These are phyloP conservation scores for Osmerus mordax DNA, from an alignment of 2,113 vertebrate species.

Conservation along the genomic window DNA sequence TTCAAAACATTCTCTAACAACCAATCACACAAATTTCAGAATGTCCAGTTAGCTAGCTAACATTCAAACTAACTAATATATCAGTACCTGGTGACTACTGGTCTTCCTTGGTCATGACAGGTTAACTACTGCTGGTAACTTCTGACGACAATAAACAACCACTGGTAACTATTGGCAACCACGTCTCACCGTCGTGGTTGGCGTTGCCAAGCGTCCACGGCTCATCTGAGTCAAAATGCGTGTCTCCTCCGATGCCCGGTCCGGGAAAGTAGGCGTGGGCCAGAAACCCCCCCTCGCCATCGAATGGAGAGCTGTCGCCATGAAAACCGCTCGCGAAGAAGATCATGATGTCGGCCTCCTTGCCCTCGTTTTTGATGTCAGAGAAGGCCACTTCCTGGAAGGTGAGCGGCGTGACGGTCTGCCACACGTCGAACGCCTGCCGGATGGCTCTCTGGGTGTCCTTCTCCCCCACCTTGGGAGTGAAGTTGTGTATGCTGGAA, in stretches of 20 bases:
- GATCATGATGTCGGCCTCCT: slow-evolving; percentile 98
- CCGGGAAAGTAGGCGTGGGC: slow-evolving; percentile 98
- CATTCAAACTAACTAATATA: too few relatives aligned
- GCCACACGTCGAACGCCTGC: slow-evolving; percentile 97
- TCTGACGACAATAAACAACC: not conserved
- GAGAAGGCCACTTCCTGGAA: slow-evolving; percentile 97
- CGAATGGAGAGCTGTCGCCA: slow-evolving; percentile 95
- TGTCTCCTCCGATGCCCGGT: slow-evolving; percentile 95
- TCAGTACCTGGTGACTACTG: too few relatives aligned
- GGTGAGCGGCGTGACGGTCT: slow-evolving; percentile 91
- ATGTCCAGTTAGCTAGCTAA: too few relatives aligned
- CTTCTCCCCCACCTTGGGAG: slow-evolving; percentile 93
- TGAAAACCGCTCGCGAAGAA: slow-evolving; percentile 99
- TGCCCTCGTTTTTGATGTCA: slow-evolving; percentile 92
- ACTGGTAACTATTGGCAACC: not conserved
- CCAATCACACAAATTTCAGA: too few relatives aligned
- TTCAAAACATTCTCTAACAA: too few relatives aligned
- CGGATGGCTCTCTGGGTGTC: slow-evolving; percentile 94
- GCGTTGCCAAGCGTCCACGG: slow-evolving; percentile 95
- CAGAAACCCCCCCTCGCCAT: slow-evolving; percentile 95
- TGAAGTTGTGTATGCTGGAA: slow-evolving; percentile 94
- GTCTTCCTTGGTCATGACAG: too few relatives aligned
- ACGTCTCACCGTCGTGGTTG: slow-evolving; percentile 88
- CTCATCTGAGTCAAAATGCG: slow-evolving; percentile 96
- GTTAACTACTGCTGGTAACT: too few relatives aligned